Conservation (phyloP, 2,113 vertebrate species). For the Neotragus moschatus region DNA sequence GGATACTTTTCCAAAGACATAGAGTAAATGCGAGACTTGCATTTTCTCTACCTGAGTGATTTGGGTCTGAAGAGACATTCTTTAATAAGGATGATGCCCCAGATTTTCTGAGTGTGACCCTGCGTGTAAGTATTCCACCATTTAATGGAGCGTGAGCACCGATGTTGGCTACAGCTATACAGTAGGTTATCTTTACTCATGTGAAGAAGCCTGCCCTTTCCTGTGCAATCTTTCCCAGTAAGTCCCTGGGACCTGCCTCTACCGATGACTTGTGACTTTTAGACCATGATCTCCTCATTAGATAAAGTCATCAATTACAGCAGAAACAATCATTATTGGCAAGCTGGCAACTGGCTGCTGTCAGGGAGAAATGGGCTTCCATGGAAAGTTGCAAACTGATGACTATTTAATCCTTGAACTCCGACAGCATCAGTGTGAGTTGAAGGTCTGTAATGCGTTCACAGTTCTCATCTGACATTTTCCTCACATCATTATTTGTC, state of each 20-base stretch:
- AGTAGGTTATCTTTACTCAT: background rate
- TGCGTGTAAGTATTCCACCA: background rate
- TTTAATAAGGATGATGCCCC: background rate
- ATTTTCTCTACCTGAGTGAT: background rate
- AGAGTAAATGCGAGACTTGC: background rate
- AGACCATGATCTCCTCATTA: background rate
- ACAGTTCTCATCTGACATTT: constrained; percentile 60
- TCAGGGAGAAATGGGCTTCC: background rate
- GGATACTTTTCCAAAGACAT: background rate
- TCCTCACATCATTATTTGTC: constrained; percentile 67
- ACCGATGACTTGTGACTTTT: background rate
- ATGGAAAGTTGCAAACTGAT: constrained; percentile 22
- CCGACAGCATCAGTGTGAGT: constrained; percentile 16
- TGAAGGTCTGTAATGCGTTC: constrained; percentile 40
- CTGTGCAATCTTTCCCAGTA: background rate
- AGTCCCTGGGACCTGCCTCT: background rate
- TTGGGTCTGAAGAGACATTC: background rate
- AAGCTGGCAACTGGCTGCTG: background rate
- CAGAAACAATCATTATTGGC: background rate
- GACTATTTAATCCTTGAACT: constrained; percentile 63
- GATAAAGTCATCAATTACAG: constrained; percentile 33
- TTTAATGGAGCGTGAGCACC: background rate
- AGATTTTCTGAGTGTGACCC: background rate
- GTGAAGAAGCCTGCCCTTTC: background rate
- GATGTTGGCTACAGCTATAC: background rate